A percentile compares a stretch with the other conserved stretches of the same genome.
Evolutionary conservation across 2,797 vertebrate genomes (phyloP).

Genomic region (Ctenopoma multispine): DNA sequence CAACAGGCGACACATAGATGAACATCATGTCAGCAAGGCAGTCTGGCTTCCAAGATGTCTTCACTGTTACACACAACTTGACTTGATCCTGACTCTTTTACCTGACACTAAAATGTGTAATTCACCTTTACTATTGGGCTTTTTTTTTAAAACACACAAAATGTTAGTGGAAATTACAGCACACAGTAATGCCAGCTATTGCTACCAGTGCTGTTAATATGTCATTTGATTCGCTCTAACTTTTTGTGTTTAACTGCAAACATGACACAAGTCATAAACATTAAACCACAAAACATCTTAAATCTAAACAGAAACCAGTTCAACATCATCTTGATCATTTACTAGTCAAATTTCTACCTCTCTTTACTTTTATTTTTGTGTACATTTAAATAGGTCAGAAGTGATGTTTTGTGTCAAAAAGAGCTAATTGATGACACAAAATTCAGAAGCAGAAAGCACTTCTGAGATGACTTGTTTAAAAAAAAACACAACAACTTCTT

Average conservation of each 20-base stretch:
- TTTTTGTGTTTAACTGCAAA: background rate
- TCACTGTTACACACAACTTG: background rate
- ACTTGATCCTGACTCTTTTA: background rate
- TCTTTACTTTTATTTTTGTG: background rate
- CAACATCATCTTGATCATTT: background rate
- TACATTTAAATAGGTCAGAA: too few relatives aligned
- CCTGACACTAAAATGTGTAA: background rate
- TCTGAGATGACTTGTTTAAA: background rate
- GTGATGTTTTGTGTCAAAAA: too few relatives aligned
- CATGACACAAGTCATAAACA: too few relatives aligned
- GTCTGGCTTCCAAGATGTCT: conserved; percentile 4
- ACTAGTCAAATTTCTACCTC: background rate
- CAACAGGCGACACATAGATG: conserved; percentile 23
- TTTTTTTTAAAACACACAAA: background rate
- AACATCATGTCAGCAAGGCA: conserved; percentile 1
- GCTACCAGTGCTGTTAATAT: background rate
- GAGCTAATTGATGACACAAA: too few relatives aligned
- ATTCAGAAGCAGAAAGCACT: background rate
- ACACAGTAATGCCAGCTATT: background rate
- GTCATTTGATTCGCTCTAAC: background rate
- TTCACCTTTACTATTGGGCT: background rate
- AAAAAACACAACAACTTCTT: background rate
- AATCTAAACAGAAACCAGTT: too few relatives aligned
- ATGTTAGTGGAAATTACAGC: background rate
- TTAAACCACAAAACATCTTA: background rate